Evolutionary conservation across 37 sponge, comb jelly and placozoan genomes (phyloP).

Genomic region (Ianthella basta): DNA sequence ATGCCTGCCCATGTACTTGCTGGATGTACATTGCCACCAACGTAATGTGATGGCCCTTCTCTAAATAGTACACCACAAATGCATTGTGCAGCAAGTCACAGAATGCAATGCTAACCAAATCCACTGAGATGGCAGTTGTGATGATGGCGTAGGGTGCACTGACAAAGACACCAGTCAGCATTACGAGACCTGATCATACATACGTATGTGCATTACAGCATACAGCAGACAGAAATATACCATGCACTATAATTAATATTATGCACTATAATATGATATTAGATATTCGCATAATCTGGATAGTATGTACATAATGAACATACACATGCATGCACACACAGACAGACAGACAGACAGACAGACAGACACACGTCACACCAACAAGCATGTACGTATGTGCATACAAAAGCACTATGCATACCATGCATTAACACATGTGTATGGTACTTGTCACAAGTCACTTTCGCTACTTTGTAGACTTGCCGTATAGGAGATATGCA

Average conservation of each 20-base stretch:
- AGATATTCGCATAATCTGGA: background rate
- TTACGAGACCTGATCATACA: constrained; percentile 40
- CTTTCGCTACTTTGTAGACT: too few relatives aligned
- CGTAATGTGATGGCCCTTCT: too few relatives aligned
- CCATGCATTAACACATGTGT: too few relatives aligned
- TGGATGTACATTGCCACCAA: too few relatives aligned
- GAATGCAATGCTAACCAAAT: constrained; percentile 33
- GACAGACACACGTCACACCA: too few relatives aligned
- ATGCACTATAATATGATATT: background rate
- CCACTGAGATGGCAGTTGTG: constrained; percentile 90
- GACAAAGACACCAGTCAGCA: constrained; percentile 66
- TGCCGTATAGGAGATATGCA: too few relatives aligned
- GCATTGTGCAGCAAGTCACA: too few relatives aligned
- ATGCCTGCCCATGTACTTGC: too few relatives aligned
- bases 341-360: background rate
- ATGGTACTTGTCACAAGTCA: too few relatives aligned
- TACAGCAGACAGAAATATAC: too few relatives aligned
- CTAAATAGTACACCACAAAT: too few relatives aligned
- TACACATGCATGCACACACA: background rate
- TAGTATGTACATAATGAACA: background rate
- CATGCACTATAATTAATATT: background rate
- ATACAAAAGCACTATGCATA: background rate
- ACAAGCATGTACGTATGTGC: background rate
- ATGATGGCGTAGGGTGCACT: constrained; percentile 90
- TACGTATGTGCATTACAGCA: background rate